These are phyloP conservation scores for Eupsittula cactorum DNA, from an alignment of 2,113 vertebrate genomes.

Conservation along the genomic window DNA sequence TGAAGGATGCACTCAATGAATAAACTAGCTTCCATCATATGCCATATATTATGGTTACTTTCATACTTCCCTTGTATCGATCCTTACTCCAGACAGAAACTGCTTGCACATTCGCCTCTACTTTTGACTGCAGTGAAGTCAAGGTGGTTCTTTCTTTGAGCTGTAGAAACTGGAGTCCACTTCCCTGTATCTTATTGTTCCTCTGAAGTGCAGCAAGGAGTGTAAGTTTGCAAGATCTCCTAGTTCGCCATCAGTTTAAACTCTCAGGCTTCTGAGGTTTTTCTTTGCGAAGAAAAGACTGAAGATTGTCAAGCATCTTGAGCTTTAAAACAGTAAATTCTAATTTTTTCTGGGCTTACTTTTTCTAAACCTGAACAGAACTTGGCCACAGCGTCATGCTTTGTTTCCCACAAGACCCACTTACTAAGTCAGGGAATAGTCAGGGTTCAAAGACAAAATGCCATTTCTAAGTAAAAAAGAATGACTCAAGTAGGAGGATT, in stretches of 20 bases:
- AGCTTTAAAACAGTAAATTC: neutral
- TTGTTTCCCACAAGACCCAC: neutral
- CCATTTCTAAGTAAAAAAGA: neutral
- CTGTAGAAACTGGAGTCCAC: neutral
- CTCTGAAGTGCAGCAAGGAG: neutral
- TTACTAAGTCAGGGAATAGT: neutral
- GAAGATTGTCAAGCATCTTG: neutral
- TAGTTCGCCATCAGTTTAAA: neutral
- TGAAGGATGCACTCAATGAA: neutral
- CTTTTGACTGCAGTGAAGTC: neutral
- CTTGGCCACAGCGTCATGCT: neutral
- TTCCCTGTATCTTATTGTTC: neutral
- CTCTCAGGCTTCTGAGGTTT: neutral
- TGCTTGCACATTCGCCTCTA: fast-evolving
- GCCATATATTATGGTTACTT: no score
- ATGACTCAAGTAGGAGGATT: neutral
- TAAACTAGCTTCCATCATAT: neutral
- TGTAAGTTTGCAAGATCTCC: neutral
- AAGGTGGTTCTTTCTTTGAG: neutral
- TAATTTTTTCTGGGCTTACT: neutral
- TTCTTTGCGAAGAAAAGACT: neutral
- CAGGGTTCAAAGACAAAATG: neutral
- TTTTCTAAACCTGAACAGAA: neutral
- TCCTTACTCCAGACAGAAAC: neutral
- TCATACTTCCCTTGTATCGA: fast-evolving